Percentiles rank a stretch among this genome's conserved stretches.
Evolutionary conservation across 2,113 vertebrate genomes (phyloP).

Genomic region (Corvus moneduloides): DNA sequence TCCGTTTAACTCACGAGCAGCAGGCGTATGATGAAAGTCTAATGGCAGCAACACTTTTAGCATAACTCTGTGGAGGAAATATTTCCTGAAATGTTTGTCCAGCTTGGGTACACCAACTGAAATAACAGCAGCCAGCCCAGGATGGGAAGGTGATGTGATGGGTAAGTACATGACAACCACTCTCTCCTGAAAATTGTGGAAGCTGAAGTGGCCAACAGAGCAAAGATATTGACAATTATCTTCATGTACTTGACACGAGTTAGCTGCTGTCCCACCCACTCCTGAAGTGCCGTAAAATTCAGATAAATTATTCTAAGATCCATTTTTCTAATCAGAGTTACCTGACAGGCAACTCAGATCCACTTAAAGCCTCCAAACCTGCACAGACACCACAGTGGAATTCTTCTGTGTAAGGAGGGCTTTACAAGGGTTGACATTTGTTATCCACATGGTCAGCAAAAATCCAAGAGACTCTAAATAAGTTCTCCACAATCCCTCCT

Average conservation of each 20-base stretch:
- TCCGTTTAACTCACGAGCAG: background rate
- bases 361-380: background rate
- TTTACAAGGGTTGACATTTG: too few species aligned
- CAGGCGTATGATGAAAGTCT: background rate
- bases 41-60: background rate
- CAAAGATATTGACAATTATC: background rate
- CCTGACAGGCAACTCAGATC: rapidly evolving
- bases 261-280: background rate
- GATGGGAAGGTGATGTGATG: background rate
- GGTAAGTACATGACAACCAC: background rate
- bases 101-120: background rate
- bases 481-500: background rate
- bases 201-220: background rate
- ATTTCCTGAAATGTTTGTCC: background rate
- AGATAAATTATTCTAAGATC: background rate
- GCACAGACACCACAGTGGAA: background rate
- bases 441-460: background rate
- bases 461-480: background rate
- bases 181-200: background rate
- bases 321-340: background rate
- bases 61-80: background rate
- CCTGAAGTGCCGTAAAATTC: background rate
- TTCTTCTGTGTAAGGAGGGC: rapidly evolving
- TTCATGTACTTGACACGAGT: rapidly evolving
- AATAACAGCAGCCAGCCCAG: background rate